phyloP scores from a whole-genome alignment of 2,888 invertebrate species.

The Lithophane socia region DNA sequence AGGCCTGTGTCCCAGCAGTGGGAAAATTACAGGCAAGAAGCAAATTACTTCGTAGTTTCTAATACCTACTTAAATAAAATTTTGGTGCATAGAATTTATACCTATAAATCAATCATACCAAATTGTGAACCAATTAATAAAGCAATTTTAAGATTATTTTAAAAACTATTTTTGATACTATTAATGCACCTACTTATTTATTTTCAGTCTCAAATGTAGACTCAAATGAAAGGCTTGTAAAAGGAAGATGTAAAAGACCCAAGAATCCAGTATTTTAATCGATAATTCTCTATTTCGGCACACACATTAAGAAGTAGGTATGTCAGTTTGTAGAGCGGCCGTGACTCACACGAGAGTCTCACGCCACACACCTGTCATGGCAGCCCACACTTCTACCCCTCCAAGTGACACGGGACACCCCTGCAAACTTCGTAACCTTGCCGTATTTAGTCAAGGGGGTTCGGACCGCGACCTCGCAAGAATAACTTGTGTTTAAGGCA shows the following conservation, averaged over 20 bases:
- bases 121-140: neutral
- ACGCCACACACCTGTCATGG: constrained; percentile 16
- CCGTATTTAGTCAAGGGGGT: constrained; percentile 29
- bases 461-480: neutral
- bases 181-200: neutral
- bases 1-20: no score
- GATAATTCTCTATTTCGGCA: neutral
- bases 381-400: constrained; percentile 6
- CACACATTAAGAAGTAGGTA: neutral
- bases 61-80: neutral
- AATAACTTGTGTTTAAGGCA: constrained; percentile 7
- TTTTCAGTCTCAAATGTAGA: neutral
- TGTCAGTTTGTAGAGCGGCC: constrained; percentile 1
- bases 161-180: no score
- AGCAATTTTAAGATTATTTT: no score
- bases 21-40: neutral
- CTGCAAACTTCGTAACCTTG: constrained; percentile 30
- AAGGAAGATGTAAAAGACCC: neutral
- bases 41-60: neutral
- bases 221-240: no score
- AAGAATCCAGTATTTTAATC: neutral
- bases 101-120: neutral
- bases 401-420: constrained; percentile 13
- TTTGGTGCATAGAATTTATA: neutral
- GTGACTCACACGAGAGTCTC: constrained; percentile 14